These are phyloP conservation scores for Pristionchus japonicus DNA, from an alignment of 2,888 invertebrate species.

Conservation along the genomic window DNA sequence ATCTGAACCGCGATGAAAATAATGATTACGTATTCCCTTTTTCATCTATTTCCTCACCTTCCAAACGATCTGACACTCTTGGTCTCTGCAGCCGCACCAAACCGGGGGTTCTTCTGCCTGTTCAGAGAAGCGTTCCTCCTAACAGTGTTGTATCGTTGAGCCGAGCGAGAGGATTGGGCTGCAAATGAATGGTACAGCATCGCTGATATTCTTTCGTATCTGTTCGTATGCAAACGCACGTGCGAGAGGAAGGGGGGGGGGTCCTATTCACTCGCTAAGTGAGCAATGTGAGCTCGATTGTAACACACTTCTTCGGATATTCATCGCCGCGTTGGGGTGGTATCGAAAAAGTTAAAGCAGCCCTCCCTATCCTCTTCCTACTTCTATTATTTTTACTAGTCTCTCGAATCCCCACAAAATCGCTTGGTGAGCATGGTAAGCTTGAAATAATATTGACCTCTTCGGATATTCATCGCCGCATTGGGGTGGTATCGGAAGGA, in stretches of 20 bases:
- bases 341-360: constrained; percentile 46
- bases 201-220: no score
- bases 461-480: constrained; percentile 71
- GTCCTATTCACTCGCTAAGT: no score
- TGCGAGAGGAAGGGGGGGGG: no score
- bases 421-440: no score
- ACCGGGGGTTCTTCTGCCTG: constrained; percentile 50
- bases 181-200: no score
- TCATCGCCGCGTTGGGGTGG: constrained; percentile 74
- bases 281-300: no score
- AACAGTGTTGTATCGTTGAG: constrained; percentile 68
- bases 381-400: background rate
- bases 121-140: constrained; percentile 69
- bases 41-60: background rate
- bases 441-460: constrained; percentile 57
- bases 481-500: constrained; percentile 74
- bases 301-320: constrained; percentile 68
- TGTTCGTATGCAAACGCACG: no score
- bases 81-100: constrained; percentile 59
- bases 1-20: no score
- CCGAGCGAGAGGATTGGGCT: constrained; percentile 72
- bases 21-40: no score
- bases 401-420: no score
- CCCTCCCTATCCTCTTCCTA: background rate
- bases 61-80: constrained; percentile 65